Conservation (phyloP, 2,888 invertebrate species). For the Aelia acuminata region DNA sequence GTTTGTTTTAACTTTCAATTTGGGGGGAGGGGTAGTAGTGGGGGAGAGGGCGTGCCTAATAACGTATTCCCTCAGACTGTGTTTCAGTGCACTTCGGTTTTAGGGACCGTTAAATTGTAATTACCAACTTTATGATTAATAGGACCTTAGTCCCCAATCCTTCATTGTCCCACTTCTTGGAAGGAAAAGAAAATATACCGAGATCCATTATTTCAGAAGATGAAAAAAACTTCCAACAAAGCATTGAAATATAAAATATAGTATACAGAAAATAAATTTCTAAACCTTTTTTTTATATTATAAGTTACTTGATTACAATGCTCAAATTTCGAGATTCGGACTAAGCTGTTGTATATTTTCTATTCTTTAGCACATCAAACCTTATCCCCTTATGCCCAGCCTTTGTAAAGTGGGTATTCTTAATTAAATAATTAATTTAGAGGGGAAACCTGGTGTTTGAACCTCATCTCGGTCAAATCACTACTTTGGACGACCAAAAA, state of each 20-base stretch:
- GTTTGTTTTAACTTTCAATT: constrained; percentile 51
- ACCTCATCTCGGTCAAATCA: too few relatives aligned
- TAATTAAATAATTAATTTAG: too few relatives aligned
- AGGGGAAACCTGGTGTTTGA: too few relatives aligned
- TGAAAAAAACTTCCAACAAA: background rate
- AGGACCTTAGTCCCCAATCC: background rate
- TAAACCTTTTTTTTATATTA: too few relatives aligned
- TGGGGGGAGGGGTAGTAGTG: background rate
- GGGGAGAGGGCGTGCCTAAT: background rate
- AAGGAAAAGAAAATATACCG: background rate
- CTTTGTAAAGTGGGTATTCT: too few relatives aligned
- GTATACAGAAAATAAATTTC: too few relatives aligned
- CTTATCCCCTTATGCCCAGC: too few relatives aligned
- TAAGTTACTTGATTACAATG: too few relatives aligned
- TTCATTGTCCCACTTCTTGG: background rate
- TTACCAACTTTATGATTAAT: constrained; percentile 12
- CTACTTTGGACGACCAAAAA: too few relatives aligned
- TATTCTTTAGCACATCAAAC: too few relatives aligned
- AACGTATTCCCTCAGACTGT: constrained; percentile 12
- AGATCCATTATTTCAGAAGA: background rate
- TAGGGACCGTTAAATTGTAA: constrained; percentile 3
- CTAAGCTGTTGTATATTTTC: too few relatives aligned
- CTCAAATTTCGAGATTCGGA: too few relatives aligned
- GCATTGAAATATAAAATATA: background rate
- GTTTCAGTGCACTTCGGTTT: background rate